A percentile compares a stretch with the other conserved stretches of the same genome.
Conservation (phyloP, 35 echinoderm and acorn worm species). For the Holothuria glaberrima region DNA sequence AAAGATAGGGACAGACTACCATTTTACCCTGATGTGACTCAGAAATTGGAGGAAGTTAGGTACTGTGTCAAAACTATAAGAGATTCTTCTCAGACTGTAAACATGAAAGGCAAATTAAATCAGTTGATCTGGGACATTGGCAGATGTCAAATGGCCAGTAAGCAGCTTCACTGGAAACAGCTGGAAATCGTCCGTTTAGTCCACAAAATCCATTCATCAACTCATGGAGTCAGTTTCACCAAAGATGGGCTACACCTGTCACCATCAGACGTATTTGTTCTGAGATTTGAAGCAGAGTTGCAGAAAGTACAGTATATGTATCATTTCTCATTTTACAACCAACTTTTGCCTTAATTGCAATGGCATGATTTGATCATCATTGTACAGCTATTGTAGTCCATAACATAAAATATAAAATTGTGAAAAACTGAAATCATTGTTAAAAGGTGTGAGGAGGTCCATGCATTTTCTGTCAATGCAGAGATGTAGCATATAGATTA, state of each 20-base stretch:
- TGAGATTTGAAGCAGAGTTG: slow-evolving; percentile 25
- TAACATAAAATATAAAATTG: no score
- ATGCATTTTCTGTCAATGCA: no score
- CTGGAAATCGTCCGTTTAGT: background rate
- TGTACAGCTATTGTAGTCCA: no score
- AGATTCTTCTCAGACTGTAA: background rate
- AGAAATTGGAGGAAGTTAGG: background rate
- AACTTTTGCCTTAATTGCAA: no score
- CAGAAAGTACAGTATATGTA: slow-evolving; percentile 2
- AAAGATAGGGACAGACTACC: background rate
- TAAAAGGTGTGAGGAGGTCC: no score
- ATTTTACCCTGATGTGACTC: background rate
- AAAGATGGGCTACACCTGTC: background rate
- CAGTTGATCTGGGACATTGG: slow-evolving; percentile 26
- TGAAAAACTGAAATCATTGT: no score
- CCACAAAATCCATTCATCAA: slow-evolving; percentile 23
- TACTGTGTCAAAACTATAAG: background rate
- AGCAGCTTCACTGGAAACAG: slow-evolving; percentile 32
- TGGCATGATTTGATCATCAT: no score
- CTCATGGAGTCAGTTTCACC: background rate
- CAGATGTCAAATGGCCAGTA: slow-evolving; percentile 29
- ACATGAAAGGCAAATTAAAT: background rate
- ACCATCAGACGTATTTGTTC: slow-evolving; percentile 24
- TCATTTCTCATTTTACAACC: no score
- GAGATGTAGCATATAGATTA: no score